A percentile compares a stretch with the other conserved stretches of the same genome.
phyloP scores from a whole-genome alignment of 1,140 invertebrate species.

The Leptinotarsa lineolata region DNA sequence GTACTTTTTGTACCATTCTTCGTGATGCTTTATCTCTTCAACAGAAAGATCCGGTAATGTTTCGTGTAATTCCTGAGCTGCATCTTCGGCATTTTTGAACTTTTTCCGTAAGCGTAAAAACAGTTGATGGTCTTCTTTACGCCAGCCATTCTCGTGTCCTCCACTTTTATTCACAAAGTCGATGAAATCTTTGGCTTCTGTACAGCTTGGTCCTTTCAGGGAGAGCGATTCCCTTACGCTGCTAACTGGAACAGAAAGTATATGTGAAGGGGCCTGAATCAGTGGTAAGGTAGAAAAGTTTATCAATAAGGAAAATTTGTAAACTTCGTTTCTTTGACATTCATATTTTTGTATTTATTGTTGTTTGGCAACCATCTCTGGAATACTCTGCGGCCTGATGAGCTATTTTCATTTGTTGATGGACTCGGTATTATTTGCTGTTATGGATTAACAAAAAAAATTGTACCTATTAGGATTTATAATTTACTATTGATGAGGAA shows the following conservation, averaged over 20 bases:
- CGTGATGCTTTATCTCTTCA: conserved; percentile 54
- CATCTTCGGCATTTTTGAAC: conserved; percentile 48
- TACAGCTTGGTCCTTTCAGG: conserved; percentile 33
- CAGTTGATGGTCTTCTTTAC: conserved; percentile 58
- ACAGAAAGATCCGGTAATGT: conserved; percentile 49
- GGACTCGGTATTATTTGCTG: no score
- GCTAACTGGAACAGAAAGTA: background rate
- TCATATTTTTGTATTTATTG: no score
- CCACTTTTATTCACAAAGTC: conserved; percentile 56
- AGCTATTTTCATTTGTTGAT: no score
- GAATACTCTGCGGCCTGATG: no score
- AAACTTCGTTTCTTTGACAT: no score
- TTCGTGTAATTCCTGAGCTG: conserved; percentile 41
- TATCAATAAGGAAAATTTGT: no score
- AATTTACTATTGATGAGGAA: no score
- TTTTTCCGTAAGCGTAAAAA: conserved; percentile 58
- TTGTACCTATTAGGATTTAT: no score
- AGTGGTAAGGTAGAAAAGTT: no score
- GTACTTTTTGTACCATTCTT: conserved; percentile 58
- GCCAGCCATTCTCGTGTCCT: conserved; percentile 60
- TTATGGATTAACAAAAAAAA: no score
- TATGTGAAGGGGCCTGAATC: no score
- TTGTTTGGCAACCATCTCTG: no score
- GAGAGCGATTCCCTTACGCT: conserved; percentile 25
- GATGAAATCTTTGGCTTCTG: conserved; percentile 60